phyloP scores from a whole-genome alignment of 2,797 vertebrate genomes.

The Tapera naevia region DNA sequence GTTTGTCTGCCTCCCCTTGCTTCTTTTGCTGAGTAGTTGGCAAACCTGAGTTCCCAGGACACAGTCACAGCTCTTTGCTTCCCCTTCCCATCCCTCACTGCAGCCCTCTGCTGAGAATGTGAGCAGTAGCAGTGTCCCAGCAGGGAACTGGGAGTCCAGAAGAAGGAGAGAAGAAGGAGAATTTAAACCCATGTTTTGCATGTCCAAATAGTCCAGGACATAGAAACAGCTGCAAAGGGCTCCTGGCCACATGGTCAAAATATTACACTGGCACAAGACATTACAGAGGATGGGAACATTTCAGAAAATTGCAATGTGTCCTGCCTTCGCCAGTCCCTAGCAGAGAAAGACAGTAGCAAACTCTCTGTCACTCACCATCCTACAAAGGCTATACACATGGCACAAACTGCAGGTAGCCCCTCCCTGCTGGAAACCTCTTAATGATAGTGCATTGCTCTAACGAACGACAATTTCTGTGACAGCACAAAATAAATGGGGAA shows the following conservation, averaged over 20 bases:
- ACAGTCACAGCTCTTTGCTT: background rate
- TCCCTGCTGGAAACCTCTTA: conserved; percentile 6
- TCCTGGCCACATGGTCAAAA: background rate
- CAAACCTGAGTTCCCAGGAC: background rate
- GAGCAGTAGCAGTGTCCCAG: background rate
- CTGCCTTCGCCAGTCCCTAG: background rate
- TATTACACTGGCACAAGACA: background rate
- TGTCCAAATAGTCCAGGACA: background rate
- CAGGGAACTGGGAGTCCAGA: background rate
- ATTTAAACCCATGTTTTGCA: background rate
- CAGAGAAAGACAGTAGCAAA: background rate
- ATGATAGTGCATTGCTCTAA: conserved; percentile 29
- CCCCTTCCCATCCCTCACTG: background rate
- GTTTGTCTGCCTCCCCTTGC: background rate
- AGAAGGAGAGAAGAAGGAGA: background rate
- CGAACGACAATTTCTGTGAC: conserved; percentile 39
- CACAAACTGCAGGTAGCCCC: background rate
- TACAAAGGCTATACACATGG: background rate
- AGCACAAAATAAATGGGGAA: conserved; percentile 64
- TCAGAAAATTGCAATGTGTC: background rate
- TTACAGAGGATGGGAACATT: background rate
- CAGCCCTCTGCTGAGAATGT: background rate
- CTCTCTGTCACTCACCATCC: rapidly evolving
- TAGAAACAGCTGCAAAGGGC: background rate
- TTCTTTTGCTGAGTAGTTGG: background rate